A percentile compares a stretch with the other conserved stretches of the same genome.
These are phyloP conservation scores for Balaeniceps rex DNA, from an alignment of 2,113 vertebrate genomes.

Conservation along the genomic window DNA sequence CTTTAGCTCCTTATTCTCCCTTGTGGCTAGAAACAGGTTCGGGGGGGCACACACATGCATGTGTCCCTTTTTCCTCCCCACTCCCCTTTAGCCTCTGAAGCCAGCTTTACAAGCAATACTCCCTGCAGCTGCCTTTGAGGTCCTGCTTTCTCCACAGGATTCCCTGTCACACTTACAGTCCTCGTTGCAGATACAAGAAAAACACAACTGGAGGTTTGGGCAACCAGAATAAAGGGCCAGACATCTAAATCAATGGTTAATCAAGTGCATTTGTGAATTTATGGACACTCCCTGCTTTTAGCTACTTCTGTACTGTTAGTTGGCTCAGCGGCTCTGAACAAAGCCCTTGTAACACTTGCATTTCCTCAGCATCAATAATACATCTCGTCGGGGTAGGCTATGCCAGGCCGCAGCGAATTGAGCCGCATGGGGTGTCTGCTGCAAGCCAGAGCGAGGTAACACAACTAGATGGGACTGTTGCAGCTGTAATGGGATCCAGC, in stretches of 20 bases:
- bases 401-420: background rate
- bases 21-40: background rate
- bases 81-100: background rate
- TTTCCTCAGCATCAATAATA: background rate
- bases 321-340: background rate
- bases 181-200: background rate
- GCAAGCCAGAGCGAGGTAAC: background rate
- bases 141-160: background rate
- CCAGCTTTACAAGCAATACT: background rate
- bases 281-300: conserved; percentile 13
- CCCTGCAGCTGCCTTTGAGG: background rate
- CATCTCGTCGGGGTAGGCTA: background rate
- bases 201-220: background rate
- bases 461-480: background rate
- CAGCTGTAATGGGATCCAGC: background rate
- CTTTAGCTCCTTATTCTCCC: background rate
- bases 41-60: background rate
- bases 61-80: background rate
- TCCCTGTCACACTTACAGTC: background rate
- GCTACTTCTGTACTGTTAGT: background rate
- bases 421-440: background rate
- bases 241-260: background rate
- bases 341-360: background rate
- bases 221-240: background rate
- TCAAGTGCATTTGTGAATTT: background rate